These are phyloP conservation scores for Falco peregrinus DNA, from an alignment of 2,797 vertebrate species.

Conservation along the genomic window DNA sequence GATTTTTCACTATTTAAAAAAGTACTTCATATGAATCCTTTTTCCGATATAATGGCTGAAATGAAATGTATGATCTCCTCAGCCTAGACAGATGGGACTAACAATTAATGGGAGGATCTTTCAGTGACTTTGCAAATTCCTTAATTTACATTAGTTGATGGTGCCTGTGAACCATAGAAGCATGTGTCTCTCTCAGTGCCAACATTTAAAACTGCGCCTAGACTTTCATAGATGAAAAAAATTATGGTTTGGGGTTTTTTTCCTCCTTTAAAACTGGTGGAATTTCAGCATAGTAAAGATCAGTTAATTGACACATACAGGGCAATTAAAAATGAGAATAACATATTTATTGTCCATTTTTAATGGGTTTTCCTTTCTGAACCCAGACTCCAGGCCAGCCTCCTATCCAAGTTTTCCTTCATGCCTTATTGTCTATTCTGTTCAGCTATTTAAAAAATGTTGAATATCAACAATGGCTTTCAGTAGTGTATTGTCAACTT, in stretches of 20 bases:
- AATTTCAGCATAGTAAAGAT: conserved; percentile 10
- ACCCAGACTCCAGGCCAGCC: conserved; percentile 89
- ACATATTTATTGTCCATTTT: conserved; percentile 46
- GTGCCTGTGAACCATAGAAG: not conserved
- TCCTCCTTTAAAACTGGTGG: not conserved
- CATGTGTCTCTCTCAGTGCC: not conserved
- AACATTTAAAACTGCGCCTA: not conserved
- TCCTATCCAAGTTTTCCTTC: conserved; percentile 95
- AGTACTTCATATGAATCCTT: not conserved
- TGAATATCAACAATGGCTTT: conserved; percentile 99
- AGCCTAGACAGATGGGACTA: not conserved
- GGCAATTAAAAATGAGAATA: conserved; percentile 55
- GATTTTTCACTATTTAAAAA: not conserved
- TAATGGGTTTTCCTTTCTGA: conserved; percentile 77
- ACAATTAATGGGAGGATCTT: not conserved
- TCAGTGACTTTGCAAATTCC: not conserved
- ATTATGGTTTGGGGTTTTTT: not conserved
- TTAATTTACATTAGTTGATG: not conserved
- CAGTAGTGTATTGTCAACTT: conserved; percentile 97
- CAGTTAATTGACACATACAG: conserved; percentile 35
- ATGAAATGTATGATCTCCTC: not conserved
- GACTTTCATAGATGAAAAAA: not conserved
- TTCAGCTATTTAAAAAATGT: conserved; percentile 99
- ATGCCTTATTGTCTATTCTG: conserved; percentile 97
- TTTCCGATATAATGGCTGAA: not conserved